Evolutionary conservation across 2,888 invertebrate genomes (phyloP), one percentile per base, ranked within the genome.

Genomic region (Melikaiella ostensackeni): DNA sequence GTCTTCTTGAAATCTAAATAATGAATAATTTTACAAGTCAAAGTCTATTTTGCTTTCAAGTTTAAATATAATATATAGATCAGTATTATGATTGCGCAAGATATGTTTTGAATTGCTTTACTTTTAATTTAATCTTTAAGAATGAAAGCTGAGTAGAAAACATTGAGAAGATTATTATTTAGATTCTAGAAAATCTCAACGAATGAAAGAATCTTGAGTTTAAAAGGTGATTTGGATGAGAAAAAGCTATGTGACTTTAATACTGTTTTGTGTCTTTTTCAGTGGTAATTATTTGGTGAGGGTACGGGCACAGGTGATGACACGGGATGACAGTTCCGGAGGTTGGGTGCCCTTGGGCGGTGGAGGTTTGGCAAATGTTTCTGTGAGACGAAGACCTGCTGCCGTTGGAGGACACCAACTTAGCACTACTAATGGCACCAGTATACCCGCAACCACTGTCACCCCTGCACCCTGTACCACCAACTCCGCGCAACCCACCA

Each of bases 261-360:
- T 55, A 9, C 3, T 21, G 1, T 21, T 21, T 55, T 55, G 16
- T 55, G 21, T 21, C n/a, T 55, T 21, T 94, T 94, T 55, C 93
- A 97, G 97, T 96, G 96, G 94, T 92, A 93, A 95, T 94, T 96
- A 95, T 93, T 94, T 98, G 95, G 98, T 98, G 94, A 97, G 97
- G 93, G 98, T 99, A 92, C 96, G 98, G 91, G 98, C 98, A 93
- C 98, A 98, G 95, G 98, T 98, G 93, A 99, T 99, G 98, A 97
- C 97, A 91, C 95, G 98, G 92, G 98, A 99, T 95, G 99, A 98
- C 92, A 97, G 97, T 92, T 97, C 97, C 84, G 98, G 98, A 84
- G 98, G 98, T 86, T 98, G 98, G 98, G 95, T 97, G 91, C 98
- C 98, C 89, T 94, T 98, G 91, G 97, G 96, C 84, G 98, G 98